These are phyloP conservation scores for Anagrus nilaparvatae DNA, from an alignment of 1,140 invertebrate species.

Conservation along the genomic window DNA sequence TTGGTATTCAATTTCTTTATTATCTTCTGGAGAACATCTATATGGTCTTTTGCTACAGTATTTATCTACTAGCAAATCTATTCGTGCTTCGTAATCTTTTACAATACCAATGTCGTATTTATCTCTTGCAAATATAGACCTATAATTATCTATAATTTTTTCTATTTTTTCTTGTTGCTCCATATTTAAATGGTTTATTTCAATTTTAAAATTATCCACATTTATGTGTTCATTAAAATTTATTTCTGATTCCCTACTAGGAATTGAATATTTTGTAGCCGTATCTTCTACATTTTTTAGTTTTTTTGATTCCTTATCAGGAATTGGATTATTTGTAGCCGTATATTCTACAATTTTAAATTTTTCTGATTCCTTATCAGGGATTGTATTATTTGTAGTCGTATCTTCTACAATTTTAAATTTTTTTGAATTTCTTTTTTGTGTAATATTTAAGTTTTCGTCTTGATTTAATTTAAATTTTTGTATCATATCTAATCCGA, in stretches of 20 bases:
- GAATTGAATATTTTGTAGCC: not conserved
- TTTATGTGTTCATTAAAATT: constrained; percentile 17
- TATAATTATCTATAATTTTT: constrained; percentile 11
- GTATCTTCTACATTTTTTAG: not conserved
- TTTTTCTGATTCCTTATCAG: constrained; percentile 1
- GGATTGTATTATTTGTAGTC: not conserved
- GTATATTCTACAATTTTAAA: not conserved
- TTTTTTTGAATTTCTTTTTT: constrained; percentile 5
- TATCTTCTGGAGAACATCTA: constrained; percentile 2
- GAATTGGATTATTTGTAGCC: not conserved
- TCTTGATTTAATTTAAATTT: constrained; percentile 14
- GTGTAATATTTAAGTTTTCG: constrained; percentile 11
- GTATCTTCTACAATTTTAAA: not conserved
- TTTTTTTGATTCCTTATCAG: not conserved
- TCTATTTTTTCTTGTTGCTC: constrained; percentile 6
- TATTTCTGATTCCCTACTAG: constrained; percentile 5
- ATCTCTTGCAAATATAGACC: constrained; percentile 15
- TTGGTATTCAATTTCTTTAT: constrained; percentile 9
- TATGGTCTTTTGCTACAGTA: constrained; percentile 6
- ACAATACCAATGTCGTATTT: constrained; percentile 16
- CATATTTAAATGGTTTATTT: constrained; percentile 7
- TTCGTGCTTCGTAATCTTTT: constrained; percentile 13
- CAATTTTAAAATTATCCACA: constrained; percentile 4
- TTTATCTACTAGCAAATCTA: constrained; percentile 11
- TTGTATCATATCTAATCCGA: constrained; percentile 13